Conservation (phyloP, 2,797 vertebrate genomes). For the Megalops cyprinoides region DNA sequence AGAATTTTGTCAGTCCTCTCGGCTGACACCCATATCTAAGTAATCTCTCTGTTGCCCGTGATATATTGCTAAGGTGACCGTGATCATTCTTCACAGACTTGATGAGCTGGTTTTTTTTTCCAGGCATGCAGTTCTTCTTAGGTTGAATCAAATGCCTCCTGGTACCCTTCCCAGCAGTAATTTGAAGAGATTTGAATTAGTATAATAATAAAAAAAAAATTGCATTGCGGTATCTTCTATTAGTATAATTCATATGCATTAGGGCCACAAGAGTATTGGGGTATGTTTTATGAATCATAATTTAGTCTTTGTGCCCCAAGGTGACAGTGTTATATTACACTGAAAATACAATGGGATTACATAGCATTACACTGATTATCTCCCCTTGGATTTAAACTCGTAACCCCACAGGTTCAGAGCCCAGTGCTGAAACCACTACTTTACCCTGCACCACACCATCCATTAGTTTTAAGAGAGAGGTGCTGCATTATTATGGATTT, state of each 20-base stretch:
- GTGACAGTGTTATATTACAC: conserved; percentile 1
- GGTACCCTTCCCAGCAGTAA: conserved; percentile 55
- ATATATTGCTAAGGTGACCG: conserved; percentile 70
- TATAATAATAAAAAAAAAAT: conserved; percentile 52
- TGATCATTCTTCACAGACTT: conserved; percentile 63
- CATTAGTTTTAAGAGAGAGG: too few relatives aligned
- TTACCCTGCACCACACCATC: too few relatives aligned
- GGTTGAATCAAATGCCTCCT: conserved; percentile 57
- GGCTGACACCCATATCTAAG: conserved; percentile 59
- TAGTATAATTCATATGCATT: conserved; percentile 62
- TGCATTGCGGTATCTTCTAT: conserved; percentile 49
- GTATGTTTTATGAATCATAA: conserved; percentile 57
- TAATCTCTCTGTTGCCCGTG: conserved; percentile 58
- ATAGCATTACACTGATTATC: not conserved
- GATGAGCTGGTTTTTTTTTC: conserved; percentile 34
- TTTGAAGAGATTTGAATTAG: conserved; percentile 55
- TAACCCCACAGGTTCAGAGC: not conserved
- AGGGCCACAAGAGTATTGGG: conserved; percentile 57
- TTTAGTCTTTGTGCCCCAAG: conserved; percentile 41
- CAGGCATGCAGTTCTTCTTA: conserved; percentile 46
- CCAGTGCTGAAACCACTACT: not conserved
- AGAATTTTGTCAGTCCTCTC: conserved; percentile 61
- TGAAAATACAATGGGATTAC: not conserved
- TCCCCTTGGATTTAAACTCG: not conserved
- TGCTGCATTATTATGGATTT: too few relatives aligned